phyloP scores from a whole-genome alignment of 2,113 vertebrate genomes.

The Pseudopipra pipra region DNA sequence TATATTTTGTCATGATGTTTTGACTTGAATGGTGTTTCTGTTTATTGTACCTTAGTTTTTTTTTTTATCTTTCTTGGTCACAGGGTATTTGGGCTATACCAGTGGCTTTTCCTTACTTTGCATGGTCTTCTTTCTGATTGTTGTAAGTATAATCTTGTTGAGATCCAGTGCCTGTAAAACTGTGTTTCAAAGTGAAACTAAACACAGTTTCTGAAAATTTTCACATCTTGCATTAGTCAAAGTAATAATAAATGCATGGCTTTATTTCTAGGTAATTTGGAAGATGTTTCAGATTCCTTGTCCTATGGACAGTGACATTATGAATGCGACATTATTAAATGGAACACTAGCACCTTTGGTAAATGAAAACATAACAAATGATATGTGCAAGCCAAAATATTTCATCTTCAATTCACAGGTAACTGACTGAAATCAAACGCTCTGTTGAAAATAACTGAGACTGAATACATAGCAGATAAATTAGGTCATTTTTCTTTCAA shows the following conservation, averaged over 20 bases:
- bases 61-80: background rate
- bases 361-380: constrained; percentile 58
- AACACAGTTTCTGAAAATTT: background rate
- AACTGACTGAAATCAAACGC: background rate
- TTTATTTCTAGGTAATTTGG: constrained; percentile 87
- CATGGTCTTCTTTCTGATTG: constrained; percentile 97
- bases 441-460: background rate
- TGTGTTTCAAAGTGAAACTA: background rate
- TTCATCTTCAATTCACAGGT: constrained; percentile 95
- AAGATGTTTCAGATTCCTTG: constrained; percentile 95
- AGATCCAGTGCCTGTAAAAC: background rate
- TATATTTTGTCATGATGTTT: background rate
- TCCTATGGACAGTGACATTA: constrained; percentile 56
- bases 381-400: constrained; percentile 87
- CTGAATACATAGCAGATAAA: background rate
- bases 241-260: background rate
- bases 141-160: constrained; percentile 81
- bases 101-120: constrained; percentile 95
- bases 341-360: background rate
- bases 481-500: background rate
- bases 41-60: background rate
- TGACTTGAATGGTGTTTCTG: background rate
- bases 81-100: constrained; percentile 98
- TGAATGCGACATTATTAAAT: constrained; percentile 76
- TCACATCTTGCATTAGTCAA: background rate